These are phyloP conservation scores for Zosterops lateralis DNA, from an alignment of 2,113 vertebrate species.

Conservation along the genomic window DNA sequence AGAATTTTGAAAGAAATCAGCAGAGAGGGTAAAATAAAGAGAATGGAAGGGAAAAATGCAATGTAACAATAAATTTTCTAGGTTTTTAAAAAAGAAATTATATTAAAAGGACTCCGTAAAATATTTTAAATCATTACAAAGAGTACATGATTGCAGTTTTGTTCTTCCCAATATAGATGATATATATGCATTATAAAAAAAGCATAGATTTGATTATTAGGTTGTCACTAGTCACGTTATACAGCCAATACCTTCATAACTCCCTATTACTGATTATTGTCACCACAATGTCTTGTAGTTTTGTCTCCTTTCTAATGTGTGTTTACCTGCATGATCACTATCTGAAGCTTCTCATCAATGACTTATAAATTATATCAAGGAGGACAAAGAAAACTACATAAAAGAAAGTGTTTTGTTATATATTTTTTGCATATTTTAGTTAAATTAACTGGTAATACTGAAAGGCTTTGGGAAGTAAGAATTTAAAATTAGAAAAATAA, in stretches of 20 bases:
- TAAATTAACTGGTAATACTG: neutral
- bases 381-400: neutral
- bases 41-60: neutral
- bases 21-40: neutral
- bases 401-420: neutral
- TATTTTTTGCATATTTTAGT: neutral
- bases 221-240: neutral
- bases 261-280: neutral
- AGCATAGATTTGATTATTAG: neutral
- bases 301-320: neutral
- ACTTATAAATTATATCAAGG: neutral
- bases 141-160: neutral
- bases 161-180: neutral
- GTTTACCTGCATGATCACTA: neutral
- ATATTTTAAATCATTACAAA: neutral
- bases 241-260: neutral
- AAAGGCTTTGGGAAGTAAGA: neutral
- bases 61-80: neutral
- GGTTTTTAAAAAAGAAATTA: neutral
- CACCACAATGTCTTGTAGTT: neutral
- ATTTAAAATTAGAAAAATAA: neutral
- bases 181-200: neutral
- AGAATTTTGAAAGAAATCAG: neutral
- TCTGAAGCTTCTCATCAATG: neutral
- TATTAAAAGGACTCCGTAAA: neutral